Evolutionary conservation across 2,113 vertebrate species (phyloP).

Genomic region (Hypocryptadius cinnamomeus): DNA sequence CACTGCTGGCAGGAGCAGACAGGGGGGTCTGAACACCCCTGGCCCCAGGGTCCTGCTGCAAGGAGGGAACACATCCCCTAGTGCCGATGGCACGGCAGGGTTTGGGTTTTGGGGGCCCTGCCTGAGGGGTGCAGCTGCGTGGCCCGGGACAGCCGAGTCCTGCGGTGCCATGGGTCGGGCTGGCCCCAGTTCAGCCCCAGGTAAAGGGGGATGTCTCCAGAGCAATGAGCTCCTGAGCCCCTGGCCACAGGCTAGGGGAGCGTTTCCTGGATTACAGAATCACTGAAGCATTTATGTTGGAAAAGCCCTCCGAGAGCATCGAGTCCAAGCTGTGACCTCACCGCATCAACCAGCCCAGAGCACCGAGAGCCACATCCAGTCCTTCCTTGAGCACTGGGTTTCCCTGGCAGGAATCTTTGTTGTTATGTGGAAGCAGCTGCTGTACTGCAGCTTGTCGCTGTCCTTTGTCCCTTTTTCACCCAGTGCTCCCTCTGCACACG

Average conservation of each 20-base stretch:
- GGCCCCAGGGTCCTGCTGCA: background rate
- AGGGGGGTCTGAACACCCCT: no score
- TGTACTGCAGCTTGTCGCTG: rapidly evolving
- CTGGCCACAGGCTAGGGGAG: rapidly evolving
- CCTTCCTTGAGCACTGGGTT: rapidly evolving
- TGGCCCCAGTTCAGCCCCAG: rapidly evolving
- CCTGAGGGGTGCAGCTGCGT: background rate
- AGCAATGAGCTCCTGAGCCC: background rate
- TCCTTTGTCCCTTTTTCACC: background rate
- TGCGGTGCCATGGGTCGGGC: rapidly evolving
- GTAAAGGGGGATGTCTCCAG: background rate
- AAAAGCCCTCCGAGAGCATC: background rate
- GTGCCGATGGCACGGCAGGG: rapidly evolving
- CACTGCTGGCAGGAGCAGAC: background rate
- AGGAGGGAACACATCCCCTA: rapidly evolving
- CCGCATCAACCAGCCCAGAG: background rate
- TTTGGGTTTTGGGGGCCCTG: rapidly evolving
- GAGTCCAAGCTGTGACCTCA: background rate
- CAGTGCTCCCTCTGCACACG: rapidly evolving
- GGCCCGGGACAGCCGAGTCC: rapidly evolving
- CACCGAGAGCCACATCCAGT: background rate
- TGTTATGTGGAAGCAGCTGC: rapidly evolving
- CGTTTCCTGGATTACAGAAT: rapidly evolving
- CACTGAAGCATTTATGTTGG: background rate
- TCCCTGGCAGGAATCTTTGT: background rate